Evolutionary conservation across 2,888 invertebrate species (phyloP).

Genomic region (Zele albiditarsus): DNA sequence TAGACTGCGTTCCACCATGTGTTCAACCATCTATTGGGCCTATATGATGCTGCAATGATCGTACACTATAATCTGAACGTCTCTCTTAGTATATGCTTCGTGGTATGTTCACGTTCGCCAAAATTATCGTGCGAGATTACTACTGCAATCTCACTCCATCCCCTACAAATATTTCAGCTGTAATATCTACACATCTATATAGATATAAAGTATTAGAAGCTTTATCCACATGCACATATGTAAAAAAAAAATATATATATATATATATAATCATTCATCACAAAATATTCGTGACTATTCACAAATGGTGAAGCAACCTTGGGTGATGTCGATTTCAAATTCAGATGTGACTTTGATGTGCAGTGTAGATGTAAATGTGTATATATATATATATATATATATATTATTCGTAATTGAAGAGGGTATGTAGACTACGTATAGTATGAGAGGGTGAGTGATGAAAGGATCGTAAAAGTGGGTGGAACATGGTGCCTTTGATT

Average conservation of each 20-base stretch:
- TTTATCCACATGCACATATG: neutral
- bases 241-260: neutral
- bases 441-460: constrained; percentile 40
- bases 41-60: constrained; percentile 6
- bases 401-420: neutral
- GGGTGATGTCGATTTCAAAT: neutral
- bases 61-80: neutral
- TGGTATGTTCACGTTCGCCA: neutral
- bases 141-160: neutral
- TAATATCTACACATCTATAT: neutral
- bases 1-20: constrained; percentile 53
- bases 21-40: neutral
- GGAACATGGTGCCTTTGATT: constrained; percentile 55
- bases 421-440: neutral
- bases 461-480: constrained; percentile 59
- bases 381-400: neutral
- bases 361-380: neutral
- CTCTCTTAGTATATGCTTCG: neutral
- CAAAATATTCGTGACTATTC: neutral
- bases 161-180: neutral
- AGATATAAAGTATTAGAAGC: neutral
- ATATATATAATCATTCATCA: neutral
- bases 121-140: constrained; percentile 33
- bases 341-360: constrained; percentile 1
- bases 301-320: neutral